phyloP scores from a whole-genome alignment of 2,113 vertebrate species.

The Pelusios castaneus region DNA sequence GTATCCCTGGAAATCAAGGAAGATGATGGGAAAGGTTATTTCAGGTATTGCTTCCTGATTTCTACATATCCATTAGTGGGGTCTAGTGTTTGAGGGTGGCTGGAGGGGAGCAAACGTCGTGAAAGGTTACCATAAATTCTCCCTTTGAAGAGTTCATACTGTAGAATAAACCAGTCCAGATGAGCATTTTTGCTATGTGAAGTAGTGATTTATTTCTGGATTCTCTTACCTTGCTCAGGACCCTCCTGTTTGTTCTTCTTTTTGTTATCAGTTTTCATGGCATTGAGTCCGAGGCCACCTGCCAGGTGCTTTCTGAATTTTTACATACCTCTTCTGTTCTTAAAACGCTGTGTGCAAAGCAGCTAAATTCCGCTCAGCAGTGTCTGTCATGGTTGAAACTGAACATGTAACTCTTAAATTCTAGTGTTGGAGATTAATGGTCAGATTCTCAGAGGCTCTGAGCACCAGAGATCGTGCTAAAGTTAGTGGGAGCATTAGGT shows the following conservation, averaged over 20 bases:
- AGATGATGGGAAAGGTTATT: slow-evolving; percentile 98
- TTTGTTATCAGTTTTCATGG: rapidly evolving
- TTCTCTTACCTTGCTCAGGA: not conserved
- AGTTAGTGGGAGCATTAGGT: not conserved
- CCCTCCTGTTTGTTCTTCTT: not conserved
- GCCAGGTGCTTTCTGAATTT: not conserved
- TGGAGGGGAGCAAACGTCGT: not conserved
- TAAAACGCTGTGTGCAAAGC: not conserved
- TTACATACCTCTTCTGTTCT: not conserved
- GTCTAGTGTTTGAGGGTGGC: not conserved
- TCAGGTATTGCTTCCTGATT: slow-evolving; percentile 83
- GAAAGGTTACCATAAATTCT: not conserved
- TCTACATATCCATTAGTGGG: rapidly evolving
- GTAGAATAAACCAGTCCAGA: not conserved
- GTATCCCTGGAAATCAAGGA: slow-evolving; percentile 98
- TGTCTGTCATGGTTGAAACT: not conserved
- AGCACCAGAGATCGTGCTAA: not conserved
- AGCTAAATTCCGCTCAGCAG: not conserved
- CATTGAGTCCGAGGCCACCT: not conserved
- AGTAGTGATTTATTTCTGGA: not conserved
- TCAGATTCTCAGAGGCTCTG: not conserved
- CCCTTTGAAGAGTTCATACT: not conserved
- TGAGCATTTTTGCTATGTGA: not conserved
- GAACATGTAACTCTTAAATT: not conserved
- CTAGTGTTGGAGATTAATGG: not conserved